Percentiles rank a stretch among this genome's conserved stretches.
Conservation (phyloP, 2,888 invertebrate species). For the Thecophora atra region DNA sequence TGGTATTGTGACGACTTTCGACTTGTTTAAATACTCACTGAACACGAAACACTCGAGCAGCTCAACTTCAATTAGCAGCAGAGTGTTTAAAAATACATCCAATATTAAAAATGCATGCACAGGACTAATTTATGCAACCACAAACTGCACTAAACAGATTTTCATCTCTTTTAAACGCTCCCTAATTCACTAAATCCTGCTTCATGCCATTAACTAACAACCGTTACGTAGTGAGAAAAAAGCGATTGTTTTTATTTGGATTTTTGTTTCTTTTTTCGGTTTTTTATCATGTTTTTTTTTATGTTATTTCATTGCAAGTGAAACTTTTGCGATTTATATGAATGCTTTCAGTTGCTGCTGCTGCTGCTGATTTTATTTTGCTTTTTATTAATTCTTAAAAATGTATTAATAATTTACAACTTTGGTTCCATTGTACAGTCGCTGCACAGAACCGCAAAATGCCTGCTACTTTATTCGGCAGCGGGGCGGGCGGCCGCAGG, state of each 20-base stretch:
- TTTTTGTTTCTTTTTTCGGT: background rate
- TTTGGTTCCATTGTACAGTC: background rate
- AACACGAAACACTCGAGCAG: too few species aligned
- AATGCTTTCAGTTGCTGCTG: background rate
- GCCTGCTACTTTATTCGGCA: background rate
- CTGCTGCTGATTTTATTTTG: background rate
- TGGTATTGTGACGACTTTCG: too few species aligned
- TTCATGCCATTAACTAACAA: too few species aligned
- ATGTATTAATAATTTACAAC: conserved; percentile 11
- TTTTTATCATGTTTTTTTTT: conserved; percentile 7
- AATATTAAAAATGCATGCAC: too few species aligned
- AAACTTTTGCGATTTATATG: conserved; percentile 8
- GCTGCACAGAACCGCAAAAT: conserved; percentile 10
- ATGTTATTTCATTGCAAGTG: background rate
- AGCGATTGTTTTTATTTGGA: background rate
- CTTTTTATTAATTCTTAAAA: conserved; percentile 7
- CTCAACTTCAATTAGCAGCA: too few species aligned
- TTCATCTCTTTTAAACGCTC: too few species aligned
- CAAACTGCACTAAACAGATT: too few species aligned
- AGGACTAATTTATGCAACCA: too few species aligned
- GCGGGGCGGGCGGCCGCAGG: background rate
- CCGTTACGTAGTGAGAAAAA: too few species aligned
- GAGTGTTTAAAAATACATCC: too few species aligned
- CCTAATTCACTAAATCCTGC: too few species aligned
- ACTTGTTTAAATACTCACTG: too few species aligned